A percentile compares a stretch with the other conserved stretches of the same genome.
Evolutionary conservation across 2,797 vertebrate species (phyloP).

Genomic region (Anomalospiza imberbis): DNA sequence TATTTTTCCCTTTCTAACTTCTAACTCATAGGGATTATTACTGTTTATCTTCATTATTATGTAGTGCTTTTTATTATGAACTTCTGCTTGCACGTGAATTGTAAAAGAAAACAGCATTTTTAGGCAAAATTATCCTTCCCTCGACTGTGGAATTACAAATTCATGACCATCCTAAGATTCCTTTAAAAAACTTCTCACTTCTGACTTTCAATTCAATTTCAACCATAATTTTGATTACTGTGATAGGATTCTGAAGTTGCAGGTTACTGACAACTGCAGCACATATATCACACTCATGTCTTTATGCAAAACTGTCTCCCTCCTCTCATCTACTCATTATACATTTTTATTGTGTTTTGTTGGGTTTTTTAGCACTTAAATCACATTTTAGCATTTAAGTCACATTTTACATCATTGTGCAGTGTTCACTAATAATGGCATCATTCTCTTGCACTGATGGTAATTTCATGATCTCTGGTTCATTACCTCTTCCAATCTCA

Average conservation of each 20-base stretch:
- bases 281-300: fast-evolving
- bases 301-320: neutral
- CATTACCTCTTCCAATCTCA: neutral
- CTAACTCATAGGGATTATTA: neutral
- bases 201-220: neutral
- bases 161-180: neutral
- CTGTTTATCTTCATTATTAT: neutral
- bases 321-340: neutral
- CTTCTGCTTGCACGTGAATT: neutral
- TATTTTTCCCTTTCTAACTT: neutral
- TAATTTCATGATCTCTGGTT: neutral
- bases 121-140: neutral
- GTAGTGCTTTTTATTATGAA: neutral
- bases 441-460: neutral
- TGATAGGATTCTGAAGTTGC: neutral
- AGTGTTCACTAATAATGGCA: neutral
- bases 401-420: neutral
- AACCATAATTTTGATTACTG: neutral
- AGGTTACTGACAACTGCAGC: neutral
- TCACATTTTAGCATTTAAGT: neutral
- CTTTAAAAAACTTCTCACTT: neutral
- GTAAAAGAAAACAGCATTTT: neutral
- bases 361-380: neutral
- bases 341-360: neutral
- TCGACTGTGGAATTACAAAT: neutral